A percentile compares a stretch with the other conserved stretches of the same genome.
phyloP scores from a whole-genome alignment of 2,797 vertebrate genomes.

The Pipistrellus pipistrellus region DNA sequence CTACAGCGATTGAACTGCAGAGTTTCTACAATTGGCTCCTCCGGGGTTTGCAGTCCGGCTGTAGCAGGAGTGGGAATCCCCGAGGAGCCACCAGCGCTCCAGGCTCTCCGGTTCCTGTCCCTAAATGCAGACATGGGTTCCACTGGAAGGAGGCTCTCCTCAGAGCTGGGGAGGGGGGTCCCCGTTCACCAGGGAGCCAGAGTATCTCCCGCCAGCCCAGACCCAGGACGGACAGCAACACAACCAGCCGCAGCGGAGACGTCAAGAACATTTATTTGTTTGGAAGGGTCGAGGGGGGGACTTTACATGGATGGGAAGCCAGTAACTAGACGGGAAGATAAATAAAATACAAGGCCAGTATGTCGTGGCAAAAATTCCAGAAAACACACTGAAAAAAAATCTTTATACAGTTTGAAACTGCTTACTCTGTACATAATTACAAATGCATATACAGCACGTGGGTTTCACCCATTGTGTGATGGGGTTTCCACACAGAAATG shows the following conservation, averaged over 20 bases:
- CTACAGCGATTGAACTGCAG: background rate
- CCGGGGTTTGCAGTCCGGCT: background rate
- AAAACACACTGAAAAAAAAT: slow-evolving; percentile 84
- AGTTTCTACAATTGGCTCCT: background rate
- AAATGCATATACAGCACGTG: slow-evolving; percentile 90
- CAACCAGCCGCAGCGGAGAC: slow-evolving; percentile 54
- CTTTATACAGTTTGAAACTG: slow-evolving; percentile 93
- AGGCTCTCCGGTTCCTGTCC: background rate
- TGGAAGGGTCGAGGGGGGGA: slow-evolving; percentile 83
- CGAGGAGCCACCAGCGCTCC: rapidly evolving
- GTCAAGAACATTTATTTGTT: slow-evolving; percentile 91
- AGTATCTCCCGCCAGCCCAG: background rate
- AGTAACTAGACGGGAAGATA: slow-evolving; percentile 92
- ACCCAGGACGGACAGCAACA: slow-evolving; percentile 20
- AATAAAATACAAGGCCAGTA: slow-evolving; percentile 96
- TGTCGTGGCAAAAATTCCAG: slow-evolving; percentile 90
- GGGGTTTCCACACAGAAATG: slow-evolving; percentile 85
- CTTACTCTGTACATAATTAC: slow-evolving; percentile 93
- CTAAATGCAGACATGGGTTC: background rate
- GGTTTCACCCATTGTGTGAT: slow-evolving; percentile 79
- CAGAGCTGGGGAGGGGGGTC: background rate
- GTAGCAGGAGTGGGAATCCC: background rate
- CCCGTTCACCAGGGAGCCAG: background rate
- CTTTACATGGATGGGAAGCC: slow-evolving; percentile 91
- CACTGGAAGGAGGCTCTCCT: background rate